These are phyloP conservation scores for Cyprinella venusta DNA, from an alignment of 2,797 vertebrate genomes.

Conservation along the genomic window DNA sequence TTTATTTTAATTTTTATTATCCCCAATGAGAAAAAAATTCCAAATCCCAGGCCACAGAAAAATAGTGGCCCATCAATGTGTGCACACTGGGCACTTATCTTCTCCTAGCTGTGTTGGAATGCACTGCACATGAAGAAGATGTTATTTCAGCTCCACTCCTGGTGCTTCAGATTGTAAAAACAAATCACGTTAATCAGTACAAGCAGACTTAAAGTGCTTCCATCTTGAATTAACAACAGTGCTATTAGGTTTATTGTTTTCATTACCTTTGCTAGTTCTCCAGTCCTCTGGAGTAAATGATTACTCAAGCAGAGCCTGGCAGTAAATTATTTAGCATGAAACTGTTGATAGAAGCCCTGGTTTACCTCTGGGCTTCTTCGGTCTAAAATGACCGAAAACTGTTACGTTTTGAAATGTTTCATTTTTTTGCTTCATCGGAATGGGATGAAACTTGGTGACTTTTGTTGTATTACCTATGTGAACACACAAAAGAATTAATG, in stretches of 20 bases:
- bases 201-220: conserved; percentile 12
- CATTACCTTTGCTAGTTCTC: conserved; percentile 23
- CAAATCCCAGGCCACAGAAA: not conserved
- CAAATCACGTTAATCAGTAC: conserved; percentile 30
- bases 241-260: conserved; percentile 32
- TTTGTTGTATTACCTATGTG: too few species aligned
- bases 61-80: not conserved
- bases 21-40: not conserved
- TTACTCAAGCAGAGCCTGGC: not conserved
- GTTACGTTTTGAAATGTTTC: too few species aligned
- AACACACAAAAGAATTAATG: too few species aligned
- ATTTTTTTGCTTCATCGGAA: too few species aligned
- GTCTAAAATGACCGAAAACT: too few species aligned
- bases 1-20: not conserved
- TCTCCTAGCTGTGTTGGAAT: not conserved
- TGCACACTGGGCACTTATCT: not conserved
- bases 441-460: too few species aligned
- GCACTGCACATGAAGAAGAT: not conserved
- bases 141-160: not conserved
- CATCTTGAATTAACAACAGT: conserved; percentile 25
- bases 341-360: not conserved
- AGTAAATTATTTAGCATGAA: not conserved
- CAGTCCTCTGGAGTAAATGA: not conserved
- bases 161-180: conserved; percentile 7
- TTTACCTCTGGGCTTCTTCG: not conserved